These are phyloP conservation scores for Ophraella communa DNA, from an alignment of 2,888 invertebrate genomes.

Conservation along the genomic window DNA sequence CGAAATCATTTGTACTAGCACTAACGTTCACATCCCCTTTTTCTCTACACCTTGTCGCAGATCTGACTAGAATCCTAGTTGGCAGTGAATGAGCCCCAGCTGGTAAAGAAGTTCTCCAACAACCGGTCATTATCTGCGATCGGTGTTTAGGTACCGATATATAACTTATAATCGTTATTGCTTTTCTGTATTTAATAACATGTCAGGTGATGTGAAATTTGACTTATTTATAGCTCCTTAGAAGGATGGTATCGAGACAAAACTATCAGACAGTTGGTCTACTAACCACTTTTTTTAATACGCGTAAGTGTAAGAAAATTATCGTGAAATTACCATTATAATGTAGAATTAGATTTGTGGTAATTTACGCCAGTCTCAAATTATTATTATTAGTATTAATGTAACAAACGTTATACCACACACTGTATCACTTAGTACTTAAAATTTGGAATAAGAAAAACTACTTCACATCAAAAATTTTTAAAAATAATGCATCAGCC, in stretches of 20 bases:
- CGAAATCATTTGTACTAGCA: not conserved
- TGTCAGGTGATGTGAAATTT: constrained; percentile 40
- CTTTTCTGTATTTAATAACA: constrained; percentile 45
- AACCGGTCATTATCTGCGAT: constrained; percentile 47
- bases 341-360: not conserved
- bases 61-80: constrained; percentile 34
- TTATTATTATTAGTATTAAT: too few species aligned
- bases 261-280: constrained; percentile 18
- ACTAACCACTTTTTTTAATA: constrained; percentile 7
- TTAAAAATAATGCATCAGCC: too few species aligned
- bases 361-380: not conserved
- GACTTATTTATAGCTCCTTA: constrained; percentile 36
- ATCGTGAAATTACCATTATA: not conserved
- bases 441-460: too few species aligned
- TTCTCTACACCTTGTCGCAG: constrained; percentile 15
- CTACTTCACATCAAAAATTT: too few species aligned
- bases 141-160: constrained; percentile 46
- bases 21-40: constrained; percentile 3
- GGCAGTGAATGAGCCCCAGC: constrained; percentile 32
- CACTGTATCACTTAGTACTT: not conserved
- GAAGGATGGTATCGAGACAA: constrained; percentile 11
- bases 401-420: not conserved
- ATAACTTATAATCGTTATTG: constrained; percentile 46
- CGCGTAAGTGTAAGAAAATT: constrained; percentile 3
- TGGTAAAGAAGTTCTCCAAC: constrained; percentile 34